phyloP scores from a whole-genome alignment of 2,797 vertebrate genomes.

The Microctenopoma lineatum region DNA sequence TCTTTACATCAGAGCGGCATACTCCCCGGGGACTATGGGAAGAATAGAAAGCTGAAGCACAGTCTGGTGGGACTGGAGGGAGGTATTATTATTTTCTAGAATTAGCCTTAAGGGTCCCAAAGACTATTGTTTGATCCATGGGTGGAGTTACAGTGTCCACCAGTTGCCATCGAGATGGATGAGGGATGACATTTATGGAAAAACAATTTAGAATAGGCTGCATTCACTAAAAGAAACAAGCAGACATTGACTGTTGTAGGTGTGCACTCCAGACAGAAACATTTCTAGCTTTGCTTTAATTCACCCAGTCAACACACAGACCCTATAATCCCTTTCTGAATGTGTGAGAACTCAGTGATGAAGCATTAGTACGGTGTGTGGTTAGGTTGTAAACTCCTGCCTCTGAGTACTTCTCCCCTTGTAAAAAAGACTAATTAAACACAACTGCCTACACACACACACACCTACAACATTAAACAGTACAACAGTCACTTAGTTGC shows the following conservation, averaged over 20 bases:
- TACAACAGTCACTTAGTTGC: constrained; percentile 2
- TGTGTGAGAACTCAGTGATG: constrained; percentile 62
- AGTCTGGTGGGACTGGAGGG: constrained; percentile 13
- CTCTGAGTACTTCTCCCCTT: constrained; percentile 32
- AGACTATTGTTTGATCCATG: constrained; percentile 62
- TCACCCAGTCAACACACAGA: constrained; percentile 43
- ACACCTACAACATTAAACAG: constrained; percentile 12
- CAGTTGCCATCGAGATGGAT: constrained; percentile 52
- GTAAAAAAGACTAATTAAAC: constrained; percentile 59
- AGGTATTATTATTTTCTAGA: constrained; percentile 49
- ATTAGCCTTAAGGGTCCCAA: constrained; percentile 35
- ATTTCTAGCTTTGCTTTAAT: constrained; percentile 12
- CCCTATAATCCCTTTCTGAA: constrained; percentile 58
- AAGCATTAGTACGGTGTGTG: constrained; percentile 63
- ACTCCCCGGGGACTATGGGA: constrained; percentile 49
- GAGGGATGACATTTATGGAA: constrained; percentile 37
- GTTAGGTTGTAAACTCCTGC: constrained; percentile 51
- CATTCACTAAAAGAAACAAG: constrained; percentile 18
- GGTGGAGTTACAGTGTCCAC: constrained; percentile 51
- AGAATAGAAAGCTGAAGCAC: constrained; percentile 73
- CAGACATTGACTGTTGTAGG: constrained; percentile 1
- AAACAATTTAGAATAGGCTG: constrained; percentile 24
- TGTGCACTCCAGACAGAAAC: constrained; percentile 4
- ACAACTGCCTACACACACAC: constrained; percentile 29
- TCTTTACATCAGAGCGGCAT: constrained; percentile 34